These are phyloP conservation scores for Acipenser ruthenus DNA, from an alignment of 2,797 vertebrate species.

Conservation along the genomic window DNA sequence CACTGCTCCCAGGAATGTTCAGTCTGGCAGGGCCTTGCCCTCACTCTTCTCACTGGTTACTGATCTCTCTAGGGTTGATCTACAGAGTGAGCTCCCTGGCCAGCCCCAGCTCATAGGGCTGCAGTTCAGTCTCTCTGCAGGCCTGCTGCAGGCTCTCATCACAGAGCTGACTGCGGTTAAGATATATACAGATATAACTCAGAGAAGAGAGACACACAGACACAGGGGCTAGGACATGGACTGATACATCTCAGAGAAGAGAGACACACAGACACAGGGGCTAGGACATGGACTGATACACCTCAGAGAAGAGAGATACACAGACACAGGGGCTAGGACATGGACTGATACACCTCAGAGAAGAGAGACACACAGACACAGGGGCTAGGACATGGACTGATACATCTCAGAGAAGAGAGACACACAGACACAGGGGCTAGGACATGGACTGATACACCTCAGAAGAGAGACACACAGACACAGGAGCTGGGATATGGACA, in stretches of 20 bases:
- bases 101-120: conserved; percentile 40
- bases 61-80: conserved; percentile 49
- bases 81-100: conserved; percentile 48
- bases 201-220: background rate
- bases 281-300: no score
- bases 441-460: no score
- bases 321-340: no score
- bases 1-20: no score
- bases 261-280: background rate
- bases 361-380: background rate
- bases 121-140: conserved; percentile 38
- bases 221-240: no score
- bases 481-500: no score
- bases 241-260: background rate
- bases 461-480: background rate
- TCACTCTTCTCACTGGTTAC: conserved; percentile 36
- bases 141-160: conserved; percentile 43
- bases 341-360: no score
- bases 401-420: background rate
- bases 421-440: no score
- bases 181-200: conserved; percentile 35
- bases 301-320: no score
- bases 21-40: no score
- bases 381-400: no score
- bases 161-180: conserved; percentile 37